Base-by-base conservation (phyloP, 2,113 vertebrate species). In the Ovis canadensis region DNA sequence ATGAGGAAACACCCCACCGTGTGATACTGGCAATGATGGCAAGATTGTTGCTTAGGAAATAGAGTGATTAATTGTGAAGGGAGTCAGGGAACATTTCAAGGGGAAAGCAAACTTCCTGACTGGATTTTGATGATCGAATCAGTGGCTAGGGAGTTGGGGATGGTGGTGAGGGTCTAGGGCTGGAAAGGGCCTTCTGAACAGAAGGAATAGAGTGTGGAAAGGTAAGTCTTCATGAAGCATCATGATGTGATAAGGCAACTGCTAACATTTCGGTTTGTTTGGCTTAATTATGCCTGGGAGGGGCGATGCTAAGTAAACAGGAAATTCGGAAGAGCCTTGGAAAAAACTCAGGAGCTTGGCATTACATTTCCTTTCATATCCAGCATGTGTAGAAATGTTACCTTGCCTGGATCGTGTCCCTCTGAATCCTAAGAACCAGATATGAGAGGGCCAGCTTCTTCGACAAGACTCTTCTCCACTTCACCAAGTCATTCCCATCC, bases 91-190 rank as follows among this genome's bases (percentile, higher is more conserved):
- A 74, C 2, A 7, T 19, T 33, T 74, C 64, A 64, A 29, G 16
- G 43, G 89, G 45, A 90, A 96, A 45, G 64, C 25, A n/a, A 27
- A 31, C 15, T 82, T 57, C 40, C 29, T 29, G 25, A 14, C 15
- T 95, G n/a, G 5, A 83, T 95, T 67, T 78, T 57, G 67, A 83
- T 52, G 83, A 57, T 7, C 36, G 3, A 54, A 40, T 33, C n/a
- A 29, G 23, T 60, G 27, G 3, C 33, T 4, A 16, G 33, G n/a
- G 23, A 31, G 7, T 10, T 31, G 1, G 0, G 27, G 33, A 2
- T 43, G 48, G n/a, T 52, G 19, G 15, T 57, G 11, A 31, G 14
- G 33, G n/a, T n/a, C 33, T 16, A 64, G 29, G 12, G 10, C 33
- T 62, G 6, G 5, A 7, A 36, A 84, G 25, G 27, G 13, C 31